phyloP scores from a whole-genome alignment of 2,113 vertebrate species.

The Phylloscopus trochilus region DNA sequence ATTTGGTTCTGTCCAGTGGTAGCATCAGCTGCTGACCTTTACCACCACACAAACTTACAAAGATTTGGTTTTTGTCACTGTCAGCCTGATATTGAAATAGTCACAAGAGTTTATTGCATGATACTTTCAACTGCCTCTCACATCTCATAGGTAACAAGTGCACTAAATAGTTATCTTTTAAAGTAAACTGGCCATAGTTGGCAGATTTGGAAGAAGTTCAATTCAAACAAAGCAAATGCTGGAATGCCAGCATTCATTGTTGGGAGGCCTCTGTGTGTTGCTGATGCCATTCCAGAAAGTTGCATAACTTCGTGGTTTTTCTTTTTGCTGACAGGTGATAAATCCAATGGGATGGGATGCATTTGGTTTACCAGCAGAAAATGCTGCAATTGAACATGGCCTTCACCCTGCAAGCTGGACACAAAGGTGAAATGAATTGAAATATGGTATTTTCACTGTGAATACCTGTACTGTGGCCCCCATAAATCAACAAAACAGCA shows the following conservation, averaged over 20 bases:
- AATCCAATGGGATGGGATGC: constrained; percentile 99
- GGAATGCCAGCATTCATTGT: neutral
- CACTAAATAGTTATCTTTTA: neutral
- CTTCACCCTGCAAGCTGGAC: constrained; percentile 93
- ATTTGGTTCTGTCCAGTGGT: neutral
- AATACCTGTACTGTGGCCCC: neutral
- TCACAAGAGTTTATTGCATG: neutral
- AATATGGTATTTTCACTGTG: neutral
- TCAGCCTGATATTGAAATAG: neutral
- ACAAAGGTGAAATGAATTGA: constrained; percentile 73
- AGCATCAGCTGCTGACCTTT: neutral
- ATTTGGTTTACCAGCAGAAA: constrained; percentile 95
- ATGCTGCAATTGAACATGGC: constrained; percentile 89
- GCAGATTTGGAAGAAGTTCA: neutral
- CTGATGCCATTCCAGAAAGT: neutral
- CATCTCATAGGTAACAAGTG: neutral
- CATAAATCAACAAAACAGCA: neutral
- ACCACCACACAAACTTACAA: neutral
- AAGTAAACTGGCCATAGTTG: neutral
- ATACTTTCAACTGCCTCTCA: neutral
- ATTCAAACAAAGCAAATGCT: neutral
- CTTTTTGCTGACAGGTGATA: constrained; percentile 79
- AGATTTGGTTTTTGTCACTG: neutral
- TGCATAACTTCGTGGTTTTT: neutral
- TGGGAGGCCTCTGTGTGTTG: neutral